phyloP scores from a whole-genome alignment of 2,113 vertebrate genomes.

The Trogon surrucura region DNA sequence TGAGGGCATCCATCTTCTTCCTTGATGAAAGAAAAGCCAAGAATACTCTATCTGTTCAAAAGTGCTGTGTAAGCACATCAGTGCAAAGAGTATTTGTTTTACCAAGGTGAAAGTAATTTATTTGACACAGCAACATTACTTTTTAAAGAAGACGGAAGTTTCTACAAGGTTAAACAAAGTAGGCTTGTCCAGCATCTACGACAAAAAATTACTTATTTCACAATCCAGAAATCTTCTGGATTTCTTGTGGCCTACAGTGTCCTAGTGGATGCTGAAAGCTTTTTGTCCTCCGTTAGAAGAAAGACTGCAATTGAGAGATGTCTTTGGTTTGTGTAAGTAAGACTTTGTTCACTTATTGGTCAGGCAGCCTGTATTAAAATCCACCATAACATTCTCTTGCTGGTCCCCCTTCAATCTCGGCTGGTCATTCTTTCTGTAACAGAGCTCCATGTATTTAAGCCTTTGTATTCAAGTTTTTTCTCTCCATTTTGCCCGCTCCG shows the following conservation, averaged over 20 bases:
- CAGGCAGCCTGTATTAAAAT: not conserved
- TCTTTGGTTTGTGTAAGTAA: not conserved
- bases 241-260: not conserved
- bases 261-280: not conserved
- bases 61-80: not conserved
- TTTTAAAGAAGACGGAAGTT: not conserved
- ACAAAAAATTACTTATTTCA: not conserved
- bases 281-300: not conserved
- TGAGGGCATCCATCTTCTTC: conserved; percentile 3
- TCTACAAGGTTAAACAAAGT: not conserved
- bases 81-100: not conserved
- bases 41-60: not conserved
- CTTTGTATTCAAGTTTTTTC: not conserved
- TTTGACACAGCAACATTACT: not conserved
- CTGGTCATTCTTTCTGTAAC: not conserved
- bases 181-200: not conserved
- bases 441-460: not conserved
- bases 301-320: not conserved
- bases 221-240: not conserved
- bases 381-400: rapidly evolving
- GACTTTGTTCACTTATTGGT: not conserved
- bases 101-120: not conserved
- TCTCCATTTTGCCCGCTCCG: not conserved
- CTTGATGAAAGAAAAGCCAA: conserved; percentile 1
- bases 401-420: not conserved